These are phyloP conservation scores for Plebejus melissa DNA, from an alignment of 2,888 invertebrate genomes.

Conservation along the genomic window DNA sequence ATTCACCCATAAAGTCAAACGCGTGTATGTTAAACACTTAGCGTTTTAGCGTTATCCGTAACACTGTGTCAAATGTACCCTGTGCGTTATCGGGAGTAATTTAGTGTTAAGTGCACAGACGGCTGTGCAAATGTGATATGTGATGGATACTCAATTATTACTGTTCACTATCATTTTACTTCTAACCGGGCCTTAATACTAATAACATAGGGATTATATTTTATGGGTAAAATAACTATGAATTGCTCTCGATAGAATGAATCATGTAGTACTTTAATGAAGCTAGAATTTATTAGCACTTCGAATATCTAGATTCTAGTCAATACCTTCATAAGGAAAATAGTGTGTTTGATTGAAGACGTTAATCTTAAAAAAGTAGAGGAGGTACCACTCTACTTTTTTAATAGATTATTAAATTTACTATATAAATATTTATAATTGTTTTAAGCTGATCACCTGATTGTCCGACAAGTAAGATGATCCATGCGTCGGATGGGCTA, in stretches of 20 bases:
- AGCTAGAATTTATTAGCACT: conserved; percentile 6
- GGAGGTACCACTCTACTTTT: too few species aligned
- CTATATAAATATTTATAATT: too few species aligned
- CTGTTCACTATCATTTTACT: not conserved
- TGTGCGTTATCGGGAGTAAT: conserved; percentile 20
- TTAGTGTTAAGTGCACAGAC: conserved; percentile 27
- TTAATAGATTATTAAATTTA: too few species aligned
- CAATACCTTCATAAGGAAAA: not conserved
- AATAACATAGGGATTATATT: not conserved
- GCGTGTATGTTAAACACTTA: conserved; percentile 3
- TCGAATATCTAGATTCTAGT: not conserved
- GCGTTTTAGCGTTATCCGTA: not conserved
- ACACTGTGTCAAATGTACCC: conserved; percentile 25
- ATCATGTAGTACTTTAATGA: conserved; percentile 10
- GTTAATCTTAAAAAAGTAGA: too few species aligned
- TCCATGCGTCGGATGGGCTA: too few species aligned
- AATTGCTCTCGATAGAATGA: not conserved
- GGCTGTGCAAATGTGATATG: conserved; percentile 26
- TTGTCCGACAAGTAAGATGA: too few species aligned
- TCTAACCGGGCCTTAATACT: not conserved
- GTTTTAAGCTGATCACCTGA: too few species aligned
- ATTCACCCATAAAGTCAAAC: not conserved
- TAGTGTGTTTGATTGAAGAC: not conserved
- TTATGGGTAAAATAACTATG: not conserved
- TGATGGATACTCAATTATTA: conserved; percentile 27